Conservation (phyloP, 2,113 vertebrate species). For the Ammodytes dubius region DNA sequence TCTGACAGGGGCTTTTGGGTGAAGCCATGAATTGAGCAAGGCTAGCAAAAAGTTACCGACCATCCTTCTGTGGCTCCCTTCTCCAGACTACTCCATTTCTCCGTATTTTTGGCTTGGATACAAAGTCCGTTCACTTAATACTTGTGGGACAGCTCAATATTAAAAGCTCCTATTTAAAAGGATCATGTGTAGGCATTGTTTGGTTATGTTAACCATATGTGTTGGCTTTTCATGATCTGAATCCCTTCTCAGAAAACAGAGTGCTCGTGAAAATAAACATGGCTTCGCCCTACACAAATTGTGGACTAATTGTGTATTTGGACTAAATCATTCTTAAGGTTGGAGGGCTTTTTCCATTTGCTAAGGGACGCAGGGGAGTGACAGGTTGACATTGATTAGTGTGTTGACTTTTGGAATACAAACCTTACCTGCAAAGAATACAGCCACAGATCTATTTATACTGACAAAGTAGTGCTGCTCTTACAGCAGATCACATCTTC, state of each 20-base stretch:
- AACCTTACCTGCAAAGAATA: conserved; percentile 81
- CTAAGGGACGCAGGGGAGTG: conserved; percentile 66
- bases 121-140: conserved; percentile 80
- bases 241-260: conserved; percentile 77
- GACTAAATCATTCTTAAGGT: conserved; percentile 75
- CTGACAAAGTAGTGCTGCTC: conserved; percentile 58
- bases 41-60: conserved; percentile 64
- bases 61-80: conserved; percentile 67
- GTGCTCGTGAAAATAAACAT: conserved; percentile 84
- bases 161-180: conserved; percentile 84
- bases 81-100: conserved; percentile 82
- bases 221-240: conserved; percentile 82
- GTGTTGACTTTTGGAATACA: conserved; percentile 80
- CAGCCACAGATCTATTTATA: conserved; percentile 74
- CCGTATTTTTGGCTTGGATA: conserved; percentile 81
- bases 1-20: conserved; percentile 74
- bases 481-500: conserved; percentile 62
- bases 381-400: conserved; percentile 84
- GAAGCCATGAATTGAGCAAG: conserved; percentile 75
- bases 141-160: conserved; percentile 83
- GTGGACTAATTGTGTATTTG: conserved; percentile 86
- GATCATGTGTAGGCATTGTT: conserved; percentile 85
- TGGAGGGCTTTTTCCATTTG: conserved; percentile 79
- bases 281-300: conserved; percentile 81
- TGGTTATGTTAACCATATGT: conserved; percentile 87